These are phyloP conservation scores for Phrynocephalus forsythii DNA, from an alignment of 2,797 vertebrate species.

Conservation along the genomic window DNA sequence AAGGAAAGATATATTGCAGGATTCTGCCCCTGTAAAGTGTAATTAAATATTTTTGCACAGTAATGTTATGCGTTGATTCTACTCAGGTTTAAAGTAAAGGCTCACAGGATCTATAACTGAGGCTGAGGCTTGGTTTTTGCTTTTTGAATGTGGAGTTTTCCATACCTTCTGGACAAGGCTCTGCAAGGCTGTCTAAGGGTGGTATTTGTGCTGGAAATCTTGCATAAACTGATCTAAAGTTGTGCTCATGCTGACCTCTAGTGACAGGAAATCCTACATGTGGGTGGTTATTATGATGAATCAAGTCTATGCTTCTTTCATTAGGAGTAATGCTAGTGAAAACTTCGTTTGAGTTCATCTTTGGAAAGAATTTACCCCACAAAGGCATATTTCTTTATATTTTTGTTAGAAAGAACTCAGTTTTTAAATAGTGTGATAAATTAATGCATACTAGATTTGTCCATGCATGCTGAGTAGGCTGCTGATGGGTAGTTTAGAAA, in stretches of 20 bases:
- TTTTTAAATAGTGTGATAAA: neutral
- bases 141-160: slow-evolving; percentile 7
- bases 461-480: neutral
- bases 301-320: neutral
- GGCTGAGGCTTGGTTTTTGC: neutral
- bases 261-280: neutral
- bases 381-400: neutral
- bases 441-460: neutral
- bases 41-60: neutral
- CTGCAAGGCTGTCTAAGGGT: slow-evolving; percentile 12
- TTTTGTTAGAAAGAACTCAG: neutral
- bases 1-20: neutral
- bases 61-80: slow-evolving; percentile 9
- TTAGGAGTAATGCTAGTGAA: neutral
- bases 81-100: slow-evolving; percentile 34
- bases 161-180: slow-evolving; percentile 16
- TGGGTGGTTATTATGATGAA: slow-evolving; percentile 26
- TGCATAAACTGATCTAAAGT: slow-evolving; percentile 1
- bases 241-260: slow-evolving; percentile 11
- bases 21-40: neutral
- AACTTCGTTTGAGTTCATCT: neutral
- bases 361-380: neutral
- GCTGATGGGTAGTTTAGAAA: too few relatives aligned
- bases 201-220: neutral
- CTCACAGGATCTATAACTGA: slow-evolving; percentile 37